Percentiles rank a stretch among this genome's conserved stretches.
phyloP scores from a whole-genome alignment of 2,113 vertebrate genomes.

The Riparia riparia region DNA sequence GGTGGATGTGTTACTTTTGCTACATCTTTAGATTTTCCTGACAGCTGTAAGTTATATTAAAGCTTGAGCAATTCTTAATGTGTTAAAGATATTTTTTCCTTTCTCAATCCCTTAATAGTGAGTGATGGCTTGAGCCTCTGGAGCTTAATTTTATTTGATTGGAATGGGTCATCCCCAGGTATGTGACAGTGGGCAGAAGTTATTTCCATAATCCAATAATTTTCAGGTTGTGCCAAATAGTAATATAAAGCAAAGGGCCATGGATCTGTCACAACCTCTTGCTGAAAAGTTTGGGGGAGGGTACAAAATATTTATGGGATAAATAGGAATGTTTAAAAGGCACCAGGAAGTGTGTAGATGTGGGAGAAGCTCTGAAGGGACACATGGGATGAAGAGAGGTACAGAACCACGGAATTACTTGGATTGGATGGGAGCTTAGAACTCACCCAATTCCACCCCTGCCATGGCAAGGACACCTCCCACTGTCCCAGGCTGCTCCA shows the following conservation, averaged over 20 bases:
- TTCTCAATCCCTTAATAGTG: background rate
- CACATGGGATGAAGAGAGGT: background rate
- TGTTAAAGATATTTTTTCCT: background rate
- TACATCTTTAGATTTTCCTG: background rate
- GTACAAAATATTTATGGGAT: background rate
- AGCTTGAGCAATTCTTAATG: background rate
- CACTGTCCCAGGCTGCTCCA: background rate
- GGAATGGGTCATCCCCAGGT: background rate
- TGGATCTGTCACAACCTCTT: background rate
- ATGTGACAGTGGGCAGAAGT: background rate
- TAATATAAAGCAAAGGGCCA: background rate
- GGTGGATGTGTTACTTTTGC: background rate
- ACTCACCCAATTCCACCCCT: fast-evolving
- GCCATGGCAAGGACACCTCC: background rate
- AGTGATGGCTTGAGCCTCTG: background rate
- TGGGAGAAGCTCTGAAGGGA: background rate
- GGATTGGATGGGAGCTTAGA: background rate
- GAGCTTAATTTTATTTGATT: background rate
- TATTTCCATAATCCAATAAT: background rate
- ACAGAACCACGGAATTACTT: background rate
- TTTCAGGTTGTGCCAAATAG: background rate
- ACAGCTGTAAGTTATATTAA: background rate
- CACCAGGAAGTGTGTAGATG: fast-evolving
- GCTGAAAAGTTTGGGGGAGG: background rate
- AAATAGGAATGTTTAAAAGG: background rate